Evolutionary conservation across 2,113 vertebrate species (phyloP).

Genomic region (Brachirus orientalis): DNA sequence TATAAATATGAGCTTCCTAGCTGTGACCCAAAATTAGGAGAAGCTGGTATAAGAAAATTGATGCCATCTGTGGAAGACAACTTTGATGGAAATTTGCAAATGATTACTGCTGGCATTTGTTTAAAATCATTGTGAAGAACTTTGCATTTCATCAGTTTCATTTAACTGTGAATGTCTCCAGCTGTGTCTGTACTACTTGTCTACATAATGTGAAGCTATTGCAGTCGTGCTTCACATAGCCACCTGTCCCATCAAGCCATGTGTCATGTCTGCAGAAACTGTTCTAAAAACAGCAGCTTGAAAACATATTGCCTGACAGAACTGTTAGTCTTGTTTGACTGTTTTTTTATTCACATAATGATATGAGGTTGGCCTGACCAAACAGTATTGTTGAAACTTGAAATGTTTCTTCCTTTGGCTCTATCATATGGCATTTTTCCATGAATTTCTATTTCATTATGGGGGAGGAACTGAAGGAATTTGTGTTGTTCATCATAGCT

Average conservation of each 20-base stretch:
- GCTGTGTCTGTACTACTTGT: conserved; percentile 20
- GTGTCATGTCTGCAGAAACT: neutral
- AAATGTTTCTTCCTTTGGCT: neutral
- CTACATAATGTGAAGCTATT: conserved; percentile 22
- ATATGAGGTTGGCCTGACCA: neutral
- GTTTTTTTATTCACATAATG: neutral
- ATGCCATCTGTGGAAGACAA: conserved; percentile 2
- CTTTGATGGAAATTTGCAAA: neutral
- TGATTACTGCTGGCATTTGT: conserved; percentile 15
- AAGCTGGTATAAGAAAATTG: neutral
- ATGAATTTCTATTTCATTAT: conserved; percentile 8
- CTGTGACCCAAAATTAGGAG: neutral
- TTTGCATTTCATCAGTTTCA: conserved; percentile 15
- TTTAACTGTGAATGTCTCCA: conserved; percentile 20
- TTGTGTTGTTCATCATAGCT: conserved; percentile 25
- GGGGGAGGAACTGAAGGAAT: conserved; percentile 20
- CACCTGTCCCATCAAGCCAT: conserved; percentile 18
- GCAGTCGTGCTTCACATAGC: conserved; percentile 11
- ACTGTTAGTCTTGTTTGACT: neutral
- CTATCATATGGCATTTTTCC: neutral
- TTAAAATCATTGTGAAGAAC: conserved; percentile 17
- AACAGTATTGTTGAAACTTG: neutral
- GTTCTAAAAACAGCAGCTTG: neutral
- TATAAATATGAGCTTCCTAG: neutral
- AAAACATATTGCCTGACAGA: neutral